phyloP scores from a whole-genome alignment of 2,797 vertebrate genomes.

The Myotis planiceps region DNA sequence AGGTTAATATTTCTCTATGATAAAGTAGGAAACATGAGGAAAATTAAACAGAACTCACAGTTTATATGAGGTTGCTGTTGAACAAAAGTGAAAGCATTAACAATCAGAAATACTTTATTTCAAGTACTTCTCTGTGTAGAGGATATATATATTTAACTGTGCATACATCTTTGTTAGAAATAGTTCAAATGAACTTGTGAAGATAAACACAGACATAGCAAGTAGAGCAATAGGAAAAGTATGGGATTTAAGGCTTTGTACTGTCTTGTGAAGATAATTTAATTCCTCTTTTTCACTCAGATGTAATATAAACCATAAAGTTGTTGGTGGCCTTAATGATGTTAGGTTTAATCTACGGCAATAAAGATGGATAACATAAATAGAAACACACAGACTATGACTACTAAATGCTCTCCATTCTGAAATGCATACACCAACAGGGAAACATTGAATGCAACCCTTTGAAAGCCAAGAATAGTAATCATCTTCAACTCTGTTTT shows the following conservation, averaged over 20 bases:
- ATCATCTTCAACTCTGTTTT: not conserved
- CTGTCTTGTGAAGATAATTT: not conserved
- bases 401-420: not conserved
- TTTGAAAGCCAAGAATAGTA: not conserved
- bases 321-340: not conserved
- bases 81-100: not conserved
- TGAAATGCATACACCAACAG: not conserved
- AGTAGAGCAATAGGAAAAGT: not conserved
- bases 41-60: not conserved
- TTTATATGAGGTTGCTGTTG: not conserved
- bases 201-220: not conserved
- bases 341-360: not conserved
- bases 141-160: not conserved
- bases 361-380: not conserved
- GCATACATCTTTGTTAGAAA: not conserved
- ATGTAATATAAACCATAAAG: constrained; percentile 18
- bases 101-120: not conserved
- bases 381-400: not conserved
- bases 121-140: not conserved
- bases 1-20: not conserved
- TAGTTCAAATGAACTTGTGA: not conserved
- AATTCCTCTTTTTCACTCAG: not conserved
- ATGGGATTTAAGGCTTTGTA: not conserved
- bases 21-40: not conserved
- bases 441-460: not conserved